phyloP scores from a whole-genome alignment of 2,888 invertebrate species.

The Hipparchia sbordonii region DNA sequence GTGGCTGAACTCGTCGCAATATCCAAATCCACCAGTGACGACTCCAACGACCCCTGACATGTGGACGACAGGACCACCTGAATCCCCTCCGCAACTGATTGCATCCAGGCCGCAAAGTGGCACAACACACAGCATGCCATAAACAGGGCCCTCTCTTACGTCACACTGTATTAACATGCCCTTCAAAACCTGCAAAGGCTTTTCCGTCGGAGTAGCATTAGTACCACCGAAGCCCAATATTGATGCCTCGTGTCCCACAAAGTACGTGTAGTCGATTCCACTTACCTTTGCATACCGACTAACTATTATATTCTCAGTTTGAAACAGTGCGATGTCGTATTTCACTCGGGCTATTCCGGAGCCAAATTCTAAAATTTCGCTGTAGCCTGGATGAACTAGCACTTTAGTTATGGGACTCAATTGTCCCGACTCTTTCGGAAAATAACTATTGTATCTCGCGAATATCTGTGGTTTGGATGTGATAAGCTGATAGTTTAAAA shows the following conservation, averaged over 20 bases:
- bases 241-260: conserved; percentile 12
- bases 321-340: conserved; percentile 12
- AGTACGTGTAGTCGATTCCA: conserved; percentile 6
- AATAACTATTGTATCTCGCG: conserved; percentile 17
- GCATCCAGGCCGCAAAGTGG: not conserved
- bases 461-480: not conserved
- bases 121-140: not conserved
- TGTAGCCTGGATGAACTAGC: not conserved
- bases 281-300: conserved; percentile 16
- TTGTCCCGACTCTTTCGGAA: conserved; percentile 6
- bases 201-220: not conserved
- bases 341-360: not conserved
- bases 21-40: not conserved
- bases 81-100: conserved; percentile 21
- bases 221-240: conserved; percentile 9
- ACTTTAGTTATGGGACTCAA: conserved; percentile 6
- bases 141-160: not conserved
- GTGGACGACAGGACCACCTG: conserved; percentile 24
- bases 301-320: conserved; percentile 12
- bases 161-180: conserved; percentile 6
- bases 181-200: conserved; percentile 14
- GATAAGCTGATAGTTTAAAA: not conserved
- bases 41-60: conserved; percentile 18
- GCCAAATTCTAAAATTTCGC: not conserved
- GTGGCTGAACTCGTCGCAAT: not conserved